Percentiles rank a stretch among this genome's conserved stretches.
These are phyloP conservation scores for Pseudomyrmex gracilis DNA, from an alignment of 1,140 invertebrate genomes.

Conservation along the genomic window DNA sequence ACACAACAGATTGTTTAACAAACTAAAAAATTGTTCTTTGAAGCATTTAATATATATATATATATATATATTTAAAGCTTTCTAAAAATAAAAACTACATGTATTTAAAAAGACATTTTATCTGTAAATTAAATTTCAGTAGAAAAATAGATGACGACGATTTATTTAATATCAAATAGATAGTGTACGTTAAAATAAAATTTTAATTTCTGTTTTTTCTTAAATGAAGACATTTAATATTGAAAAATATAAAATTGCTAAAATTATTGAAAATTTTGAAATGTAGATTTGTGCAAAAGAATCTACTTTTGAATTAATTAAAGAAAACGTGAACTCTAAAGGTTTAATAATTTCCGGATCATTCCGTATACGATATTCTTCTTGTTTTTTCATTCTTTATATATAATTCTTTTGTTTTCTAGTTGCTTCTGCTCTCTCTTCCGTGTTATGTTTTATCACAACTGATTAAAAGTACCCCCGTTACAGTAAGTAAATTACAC, in stretches of 20 bases:
- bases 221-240: neutral
- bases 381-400: too few species aligned
- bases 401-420: too few species aligned
- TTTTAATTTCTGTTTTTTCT: neutral
- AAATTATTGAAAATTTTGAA: neutral
- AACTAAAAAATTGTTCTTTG: neutral
- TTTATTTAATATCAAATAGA: neutral
- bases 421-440: neutral
- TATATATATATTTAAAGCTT: too few species aligned
- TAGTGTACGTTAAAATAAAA: neutral
- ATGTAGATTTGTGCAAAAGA: neutral
- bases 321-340: neutral
- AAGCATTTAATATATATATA: too few species aligned
- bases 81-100: too few species aligned
- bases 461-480: slow-evolving; percentile 23
- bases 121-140: neutral
- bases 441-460: neutral
- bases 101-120: too few species aligned
- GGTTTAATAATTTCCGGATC: neutral
- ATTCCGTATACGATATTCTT: neutral
- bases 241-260: neutral
- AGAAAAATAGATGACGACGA: neutral
- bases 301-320: neutral
- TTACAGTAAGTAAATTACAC: slow-evolving; percentile 28
- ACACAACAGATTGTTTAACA: neutral